phyloP scores from a whole-genome alignment of 92 coral and sea anemone genomes.

The Pocillopora grandis region DNA sequence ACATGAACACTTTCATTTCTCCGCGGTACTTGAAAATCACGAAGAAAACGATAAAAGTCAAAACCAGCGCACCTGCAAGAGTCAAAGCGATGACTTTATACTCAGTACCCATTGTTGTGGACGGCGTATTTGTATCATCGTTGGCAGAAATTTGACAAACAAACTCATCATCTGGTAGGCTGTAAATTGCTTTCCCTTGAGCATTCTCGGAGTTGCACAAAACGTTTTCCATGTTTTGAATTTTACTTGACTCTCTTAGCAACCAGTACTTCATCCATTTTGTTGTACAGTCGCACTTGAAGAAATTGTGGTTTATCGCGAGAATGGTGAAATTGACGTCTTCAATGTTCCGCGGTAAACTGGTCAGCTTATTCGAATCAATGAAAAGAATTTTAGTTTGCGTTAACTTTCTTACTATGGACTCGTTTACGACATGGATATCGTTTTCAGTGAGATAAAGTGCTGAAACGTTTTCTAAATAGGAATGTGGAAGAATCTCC shows the following conservation, averaged over 20 bases:
- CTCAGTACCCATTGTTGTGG: background rate
- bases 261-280: conserved; percentile 77
- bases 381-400: conserved; percentile 48
- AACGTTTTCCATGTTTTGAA: conserved; percentile 47
- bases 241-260: conserved; percentile 15
- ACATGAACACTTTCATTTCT: conserved; percentile 69
- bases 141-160: conserved; percentile 26
- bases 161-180: conserved; percentile 50
- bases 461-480: conserved; percentile 51
- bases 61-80: conserved; percentile 5
- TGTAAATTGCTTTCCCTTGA: conserved; percentile 55
- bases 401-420: conserved; percentile 32
- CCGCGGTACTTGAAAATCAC: conserved; percentile 49
- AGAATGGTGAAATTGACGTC: conserved; percentile 37
- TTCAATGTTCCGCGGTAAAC: conserved; percentile 48
- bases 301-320: conserved; percentile 59
- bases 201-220: conserved; percentile 55
- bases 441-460: conserved; percentile 65
- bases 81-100: conserved; percentile 13
- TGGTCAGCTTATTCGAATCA: conserved; percentile 64
- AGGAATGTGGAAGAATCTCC: conserved; percentile 43
- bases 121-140: background rate
- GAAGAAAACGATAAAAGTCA: background rate
- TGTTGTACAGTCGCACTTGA: conserved; percentile 72
- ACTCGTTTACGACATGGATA: conserved; percentile 42